Evolutionary conservation across 2,888 invertebrate species (phyloP).

Genomic region (Anthrax anthrax): DNA sequence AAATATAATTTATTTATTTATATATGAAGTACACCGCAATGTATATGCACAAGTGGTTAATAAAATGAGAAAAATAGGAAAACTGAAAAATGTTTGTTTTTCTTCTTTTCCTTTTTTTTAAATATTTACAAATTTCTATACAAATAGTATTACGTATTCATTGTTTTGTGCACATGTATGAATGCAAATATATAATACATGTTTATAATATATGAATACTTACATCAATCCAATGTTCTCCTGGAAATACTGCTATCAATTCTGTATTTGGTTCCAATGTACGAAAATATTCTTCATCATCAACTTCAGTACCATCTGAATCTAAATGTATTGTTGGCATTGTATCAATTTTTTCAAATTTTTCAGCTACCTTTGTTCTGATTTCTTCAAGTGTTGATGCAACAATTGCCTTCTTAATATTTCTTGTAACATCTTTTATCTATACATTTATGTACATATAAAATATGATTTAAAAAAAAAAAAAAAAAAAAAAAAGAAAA

Average conservation of each 20-base stretch:
- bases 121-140: no score
- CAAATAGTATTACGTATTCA: no score
- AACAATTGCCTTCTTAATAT: constrained; percentile 69
- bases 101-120: no score
- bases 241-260: constrained; percentile 63
- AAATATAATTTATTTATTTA: no score
- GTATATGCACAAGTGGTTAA: no score
- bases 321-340: constrained; percentile 70
- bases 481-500: neutral
- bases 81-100: no score
- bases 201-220: constrained; percentile 14
- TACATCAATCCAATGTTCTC: constrained; percentile 56
- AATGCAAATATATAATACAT: neutral
- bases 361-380: constrained; percentile 58
- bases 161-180: no score
- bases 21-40: no score
- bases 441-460: constrained; percentile 14
- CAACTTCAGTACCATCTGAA: constrained; percentile 87
- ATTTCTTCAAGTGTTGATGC: constrained; percentile 66
- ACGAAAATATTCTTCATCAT: constrained; percentile 88
- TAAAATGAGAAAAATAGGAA: no score
- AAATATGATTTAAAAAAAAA: neutral
- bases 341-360: constrained; percentile 48
- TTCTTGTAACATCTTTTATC: constrained; percentile 53
- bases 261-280: constrained; percentile 78